Evolutionary conservation across 2,888 invertebrate genomes (phyloP).

Genomic region (Lochmaea crataegi): DNA sequence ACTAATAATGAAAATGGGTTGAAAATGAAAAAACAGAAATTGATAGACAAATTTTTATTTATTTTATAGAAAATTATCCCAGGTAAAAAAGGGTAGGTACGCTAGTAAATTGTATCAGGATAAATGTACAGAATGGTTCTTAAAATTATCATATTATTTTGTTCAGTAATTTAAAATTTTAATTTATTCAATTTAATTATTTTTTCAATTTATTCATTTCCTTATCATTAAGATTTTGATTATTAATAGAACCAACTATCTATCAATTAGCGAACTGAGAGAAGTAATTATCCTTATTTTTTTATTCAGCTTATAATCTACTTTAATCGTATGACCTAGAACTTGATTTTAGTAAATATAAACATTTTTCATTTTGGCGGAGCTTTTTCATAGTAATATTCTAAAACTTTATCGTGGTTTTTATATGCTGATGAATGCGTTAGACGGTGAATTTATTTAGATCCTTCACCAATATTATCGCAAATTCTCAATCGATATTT

Average conservation of each 20-base stretch:
- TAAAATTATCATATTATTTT: too few relatives aligned
- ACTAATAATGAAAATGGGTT: too few relatives aligned
- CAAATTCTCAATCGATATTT: background rate
- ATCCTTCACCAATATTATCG: background rate
- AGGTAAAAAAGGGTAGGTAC: too few relatives aligned
- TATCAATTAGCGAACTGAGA: background rate
- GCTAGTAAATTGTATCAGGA: too few relatives aligned
- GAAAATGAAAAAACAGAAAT: too few relatives aligned
- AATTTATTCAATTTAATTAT: too few relatives aligned
- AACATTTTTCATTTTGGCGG: background rate
- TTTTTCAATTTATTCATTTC: background rate
- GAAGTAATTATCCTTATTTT: background rate
- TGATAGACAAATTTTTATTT: too few relatives aligned
- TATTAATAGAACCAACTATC: background rate
- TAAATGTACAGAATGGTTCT: too few relatives aligned
- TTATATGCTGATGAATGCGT: background rate
- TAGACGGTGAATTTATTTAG: background rate
- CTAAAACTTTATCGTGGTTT: background rate
- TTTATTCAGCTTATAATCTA: constrained; percentile 3
- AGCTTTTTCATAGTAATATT: background rate
- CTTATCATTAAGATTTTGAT: background rate
- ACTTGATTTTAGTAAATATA: constrained; percentile 2
- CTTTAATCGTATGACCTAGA: background rate
- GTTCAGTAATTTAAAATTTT: too few relatives aligned
- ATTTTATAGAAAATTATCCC: too few relatives aligned